These are phyloP conservation scores for Nylanderia fulva DNA, from an alignment of 1,140 invertebrate species.

Conservation along the genomic window DNA sequence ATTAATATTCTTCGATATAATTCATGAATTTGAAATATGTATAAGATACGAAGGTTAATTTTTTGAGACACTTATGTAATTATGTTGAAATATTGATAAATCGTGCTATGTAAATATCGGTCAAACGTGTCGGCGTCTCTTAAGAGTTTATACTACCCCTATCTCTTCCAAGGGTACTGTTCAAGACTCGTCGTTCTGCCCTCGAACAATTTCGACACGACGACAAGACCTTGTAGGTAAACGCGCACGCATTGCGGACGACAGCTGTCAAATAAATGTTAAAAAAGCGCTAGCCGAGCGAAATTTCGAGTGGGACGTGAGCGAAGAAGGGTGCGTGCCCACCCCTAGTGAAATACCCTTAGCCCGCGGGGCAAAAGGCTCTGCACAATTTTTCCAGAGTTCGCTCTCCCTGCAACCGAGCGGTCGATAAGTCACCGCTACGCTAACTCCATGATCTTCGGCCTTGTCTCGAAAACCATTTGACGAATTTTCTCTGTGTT, in stretches of 20 bases:
- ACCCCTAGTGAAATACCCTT: slow-evolving; percentile 75
- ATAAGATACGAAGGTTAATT: background rate
- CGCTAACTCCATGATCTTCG: slow-evolving; percentile 41
- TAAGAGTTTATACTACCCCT: slow-evolving; percentile 10
- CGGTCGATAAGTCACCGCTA: slow-evolving; percentile 81
- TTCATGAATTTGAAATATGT: background rate
- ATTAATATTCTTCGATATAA: background rate
- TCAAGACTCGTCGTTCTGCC: slow-evolving; percentile 34
- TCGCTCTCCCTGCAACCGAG: slow-evolving; percentile 73
- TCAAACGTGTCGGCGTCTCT: slow-evolving; percentile 26
- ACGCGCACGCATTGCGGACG: slow-evolving; percentile 81
- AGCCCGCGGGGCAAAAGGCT: slow-evolving; percentile 77
- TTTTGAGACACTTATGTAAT: background rate
- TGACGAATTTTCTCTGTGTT: slow-evolving; percentile 2
- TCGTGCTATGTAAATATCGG: background rate
- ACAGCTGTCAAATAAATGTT: slow-evolving; percentile 86
- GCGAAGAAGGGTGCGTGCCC: slow-evolving; percentile 71
- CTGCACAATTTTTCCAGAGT: slow-evolving; percentile 79
- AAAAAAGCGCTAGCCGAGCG: slow-evolving; percentile 84
- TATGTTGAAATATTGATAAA: background rate
- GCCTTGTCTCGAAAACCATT: slow-evolving; percentile 26
- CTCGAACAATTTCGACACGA: slow-evolving; percentile 44
- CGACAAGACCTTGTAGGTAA: slow-evolving; percentile 71
- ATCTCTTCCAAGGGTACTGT: slow-evolving; percentile 8
- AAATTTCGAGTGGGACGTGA: slow-evolving; percentile 84